A percentile compares a stretch with the other conserved stretches of the same genome.
Conservation (phyloP, 2,888 invertebrate genomes). For the Meteorus colon region DNA sequence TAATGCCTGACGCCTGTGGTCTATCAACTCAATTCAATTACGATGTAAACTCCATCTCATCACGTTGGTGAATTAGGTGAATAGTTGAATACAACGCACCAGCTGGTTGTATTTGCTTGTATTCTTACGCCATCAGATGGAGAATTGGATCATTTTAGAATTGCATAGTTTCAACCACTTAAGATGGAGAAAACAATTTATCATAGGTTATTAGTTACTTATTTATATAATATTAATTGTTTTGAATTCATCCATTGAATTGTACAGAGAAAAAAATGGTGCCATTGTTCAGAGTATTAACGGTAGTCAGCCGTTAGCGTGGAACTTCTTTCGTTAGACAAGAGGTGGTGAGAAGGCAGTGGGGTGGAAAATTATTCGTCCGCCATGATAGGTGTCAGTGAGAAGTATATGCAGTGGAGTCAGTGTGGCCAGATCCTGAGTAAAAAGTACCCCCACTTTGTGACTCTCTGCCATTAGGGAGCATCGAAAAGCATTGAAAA, state of each 20-base stretch:
- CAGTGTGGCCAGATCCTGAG: too few species aligned
- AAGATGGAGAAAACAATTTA: too few species aligned
- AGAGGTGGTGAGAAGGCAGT: slow-evolving; percentile 35
- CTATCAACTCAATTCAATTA: neutral
- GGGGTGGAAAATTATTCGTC: slow-evolving; percentile 62
- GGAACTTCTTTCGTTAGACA: slow-evolving; percentile 56
- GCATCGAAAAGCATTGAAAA: too few species aligned
- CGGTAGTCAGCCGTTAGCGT: neutral
- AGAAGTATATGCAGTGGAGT: slow-evolving; percentile 49
- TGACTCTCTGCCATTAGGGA: too few species aligned
- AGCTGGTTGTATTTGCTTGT: slow-evolving; percentile 47
- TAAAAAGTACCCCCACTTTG: too few species aligned
- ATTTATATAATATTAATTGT: too few species aligned
- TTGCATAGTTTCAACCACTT: too few species aligned
- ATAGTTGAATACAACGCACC: slow-evolving; percentile 34
- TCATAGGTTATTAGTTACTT: too few species aligned
- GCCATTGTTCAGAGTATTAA: neutral
- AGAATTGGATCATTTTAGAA: neutral
- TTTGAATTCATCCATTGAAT: too few species aligned
- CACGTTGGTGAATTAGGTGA: too few species aligned
- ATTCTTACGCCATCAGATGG: slow-evolving; percentile 55
- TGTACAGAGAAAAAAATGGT: too few species aligned
- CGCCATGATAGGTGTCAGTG: slow-evolving; percentile 73
- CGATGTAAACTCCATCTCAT: slow-evolving; percentile 38
- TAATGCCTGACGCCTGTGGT: too few species aligned